These are phyloP conservation scores for Neoseiulus cucumeris DNA, from an alignment of 1,140 invertebrate genomes.

Conservation along the genomic window DNA sequence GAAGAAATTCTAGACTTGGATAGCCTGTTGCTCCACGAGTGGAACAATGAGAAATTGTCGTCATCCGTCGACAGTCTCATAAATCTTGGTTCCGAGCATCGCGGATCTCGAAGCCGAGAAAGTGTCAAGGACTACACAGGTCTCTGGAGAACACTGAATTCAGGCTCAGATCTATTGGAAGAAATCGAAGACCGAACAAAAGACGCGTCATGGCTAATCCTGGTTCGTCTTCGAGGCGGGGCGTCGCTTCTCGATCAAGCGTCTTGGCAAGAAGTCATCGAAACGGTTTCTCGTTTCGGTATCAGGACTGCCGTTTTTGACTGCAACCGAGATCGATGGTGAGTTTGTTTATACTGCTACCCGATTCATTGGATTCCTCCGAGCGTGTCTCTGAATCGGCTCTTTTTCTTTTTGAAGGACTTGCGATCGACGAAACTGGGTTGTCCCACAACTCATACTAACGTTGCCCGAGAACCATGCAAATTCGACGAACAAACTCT, in stretches of 20 bases:
- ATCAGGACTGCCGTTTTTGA: background rate
- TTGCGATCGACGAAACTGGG: slow-evolving; percentile 1
- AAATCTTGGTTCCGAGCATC: too few relatives aligned
- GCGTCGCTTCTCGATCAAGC: background rate
- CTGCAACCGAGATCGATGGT: background rate
- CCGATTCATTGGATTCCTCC: too few relatives aligned
- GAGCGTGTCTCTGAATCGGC: too few relatives aligned
- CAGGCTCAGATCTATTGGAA: too few relatives aligned
- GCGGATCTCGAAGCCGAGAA: too few relatives aligned
- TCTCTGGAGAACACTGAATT: too few relatives aligned
- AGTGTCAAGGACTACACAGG: too few relatives aligned
- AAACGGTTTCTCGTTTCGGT: background rate
- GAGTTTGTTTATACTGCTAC: background rate
- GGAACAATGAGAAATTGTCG: too few relatives aligned
- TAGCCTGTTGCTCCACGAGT: too few relatives aligned
- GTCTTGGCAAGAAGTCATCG: background rate
- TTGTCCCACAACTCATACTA: slow-evolving; percentile 2
- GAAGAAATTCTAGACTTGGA: too few relatives aligned
- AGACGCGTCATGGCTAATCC: background rate
- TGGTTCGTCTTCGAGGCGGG: background rate
- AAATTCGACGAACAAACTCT: background rate
- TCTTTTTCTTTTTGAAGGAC: background rate
- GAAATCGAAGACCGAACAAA: too few relatives aligned
- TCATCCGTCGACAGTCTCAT: too few relatives aligned
- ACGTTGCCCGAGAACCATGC: background rate